These are phyloP conservation scores for Edolisoma coerulescens DNA, from an alignment of 2,113 vertebrate genomes.

Conservation along the genomic window DNA sequence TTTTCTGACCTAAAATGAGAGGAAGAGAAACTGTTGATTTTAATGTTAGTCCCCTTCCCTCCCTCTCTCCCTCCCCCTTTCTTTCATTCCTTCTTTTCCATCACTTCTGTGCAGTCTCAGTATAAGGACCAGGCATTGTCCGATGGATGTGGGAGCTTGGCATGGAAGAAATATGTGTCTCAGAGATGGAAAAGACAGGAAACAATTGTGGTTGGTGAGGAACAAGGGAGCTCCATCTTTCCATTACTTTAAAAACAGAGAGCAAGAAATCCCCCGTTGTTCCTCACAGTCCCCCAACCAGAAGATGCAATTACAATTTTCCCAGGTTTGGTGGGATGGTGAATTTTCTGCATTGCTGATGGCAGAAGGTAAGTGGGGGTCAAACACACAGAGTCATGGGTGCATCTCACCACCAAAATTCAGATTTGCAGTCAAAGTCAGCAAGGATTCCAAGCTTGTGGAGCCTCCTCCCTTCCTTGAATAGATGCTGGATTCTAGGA, in stretches of 20 bases:
- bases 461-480: neutral
- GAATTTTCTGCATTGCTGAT: neutral
- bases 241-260: neutral
- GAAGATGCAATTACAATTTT: neutral
- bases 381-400: neutral
- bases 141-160: neutral
- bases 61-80: neutral
- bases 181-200: neutral
- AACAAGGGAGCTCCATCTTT: neutral
- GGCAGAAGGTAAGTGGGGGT: neutral
- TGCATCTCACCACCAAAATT: neutral
- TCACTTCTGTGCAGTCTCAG: neutral
- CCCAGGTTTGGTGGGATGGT: neutral
- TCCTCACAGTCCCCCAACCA: neutral
- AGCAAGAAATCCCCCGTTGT: neutral
- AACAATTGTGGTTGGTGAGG: neutral
- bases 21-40: slow-evolving; percentile 25
- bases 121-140: neutral
- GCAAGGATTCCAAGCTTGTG: neutral
- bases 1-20: slow-evolving; percentile 16
- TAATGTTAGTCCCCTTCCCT: neutral
- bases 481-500: neutral
- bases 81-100: neutral
- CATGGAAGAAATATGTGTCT: neutral
- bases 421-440: neutral